phyloP scores from a whole-genome alignment of 2,797 vertebrate genomes.

The Cuniculus paca region DNA sequence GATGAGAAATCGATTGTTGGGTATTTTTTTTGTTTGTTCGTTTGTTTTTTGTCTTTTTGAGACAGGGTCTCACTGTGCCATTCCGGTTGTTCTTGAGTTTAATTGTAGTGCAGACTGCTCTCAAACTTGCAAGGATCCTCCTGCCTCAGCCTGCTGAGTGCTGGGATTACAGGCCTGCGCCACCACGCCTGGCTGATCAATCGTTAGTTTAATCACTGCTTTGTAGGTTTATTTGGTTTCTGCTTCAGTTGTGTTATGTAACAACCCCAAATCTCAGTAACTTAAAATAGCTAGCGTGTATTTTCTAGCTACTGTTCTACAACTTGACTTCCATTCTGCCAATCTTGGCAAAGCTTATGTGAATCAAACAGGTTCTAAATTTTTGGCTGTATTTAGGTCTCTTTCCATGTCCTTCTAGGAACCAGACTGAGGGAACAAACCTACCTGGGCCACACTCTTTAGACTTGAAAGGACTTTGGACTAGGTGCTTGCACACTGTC shows the following conservation, averaged over 20 bases:
- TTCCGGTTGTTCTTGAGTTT: no score
- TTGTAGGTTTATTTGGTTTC: not conserved
- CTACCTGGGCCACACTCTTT: not conserved
- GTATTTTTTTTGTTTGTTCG: no score
- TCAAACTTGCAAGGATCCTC: no score
- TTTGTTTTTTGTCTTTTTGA: no score
- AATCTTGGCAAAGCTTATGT: not conserved
- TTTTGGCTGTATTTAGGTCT: not conserved
- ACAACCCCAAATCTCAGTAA: not conserved
- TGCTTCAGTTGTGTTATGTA: not conserved
- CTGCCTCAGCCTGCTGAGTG: no score
- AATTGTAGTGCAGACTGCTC: no score
- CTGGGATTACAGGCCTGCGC: no score
- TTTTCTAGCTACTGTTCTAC: not conserved
- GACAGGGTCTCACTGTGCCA: no score
- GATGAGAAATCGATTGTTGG: not conserved
- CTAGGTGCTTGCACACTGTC: not conserved
- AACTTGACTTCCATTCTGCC: not conserved
- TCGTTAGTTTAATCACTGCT: not conserved
- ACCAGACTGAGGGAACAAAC: not conserved
- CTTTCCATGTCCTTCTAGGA: not conserved
- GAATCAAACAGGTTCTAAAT: not conserved
- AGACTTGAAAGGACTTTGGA: not conserved
- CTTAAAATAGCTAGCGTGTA: not conserved
- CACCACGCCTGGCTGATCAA: no score